Conservation (phyloP, 2,113 vertebrate species). For the Hepsetus odoe region DNA sequence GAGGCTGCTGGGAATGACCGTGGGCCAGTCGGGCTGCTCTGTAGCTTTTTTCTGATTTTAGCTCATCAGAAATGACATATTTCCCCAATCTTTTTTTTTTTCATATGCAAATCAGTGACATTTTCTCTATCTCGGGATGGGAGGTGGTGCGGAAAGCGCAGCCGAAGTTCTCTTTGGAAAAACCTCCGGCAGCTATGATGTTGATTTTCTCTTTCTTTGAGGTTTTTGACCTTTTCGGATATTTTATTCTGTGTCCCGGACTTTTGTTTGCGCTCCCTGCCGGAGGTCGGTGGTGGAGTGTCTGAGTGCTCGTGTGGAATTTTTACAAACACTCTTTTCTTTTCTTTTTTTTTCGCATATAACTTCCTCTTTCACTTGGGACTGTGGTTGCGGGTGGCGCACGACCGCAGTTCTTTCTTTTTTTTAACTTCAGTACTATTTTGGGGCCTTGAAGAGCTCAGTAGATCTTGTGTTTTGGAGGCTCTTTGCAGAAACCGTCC, state of each 20-base stretch:
- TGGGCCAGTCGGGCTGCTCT: no score
- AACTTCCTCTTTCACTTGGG: neutral
- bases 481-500: neutral
- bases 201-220: neutral
- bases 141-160: neutral
- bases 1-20: no score
- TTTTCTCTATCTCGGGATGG: conserved; percentile 6
- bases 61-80: neutral
- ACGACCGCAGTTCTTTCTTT: neutral
- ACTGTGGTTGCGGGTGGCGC: neutral
- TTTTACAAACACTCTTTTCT: neutral
- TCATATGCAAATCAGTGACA: conserved; percentile 25
- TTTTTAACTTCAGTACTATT: conserved; percentile 8
- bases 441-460: neutral
- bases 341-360: neutral
- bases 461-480: neutral
- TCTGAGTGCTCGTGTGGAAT: neutral
- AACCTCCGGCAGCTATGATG: neutral
- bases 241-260: neutral
- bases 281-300: neutral
- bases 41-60: neutral
- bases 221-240: conserved; percentile 17
- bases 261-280: conserved; percentile 9
- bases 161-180: neutral
- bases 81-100: neutral